These are phyloP conservation scores for Napeogenes sylphis DNA, from an alignment of 2,888 invertebrate genomes.

Conservation along the genomic window DNA sequence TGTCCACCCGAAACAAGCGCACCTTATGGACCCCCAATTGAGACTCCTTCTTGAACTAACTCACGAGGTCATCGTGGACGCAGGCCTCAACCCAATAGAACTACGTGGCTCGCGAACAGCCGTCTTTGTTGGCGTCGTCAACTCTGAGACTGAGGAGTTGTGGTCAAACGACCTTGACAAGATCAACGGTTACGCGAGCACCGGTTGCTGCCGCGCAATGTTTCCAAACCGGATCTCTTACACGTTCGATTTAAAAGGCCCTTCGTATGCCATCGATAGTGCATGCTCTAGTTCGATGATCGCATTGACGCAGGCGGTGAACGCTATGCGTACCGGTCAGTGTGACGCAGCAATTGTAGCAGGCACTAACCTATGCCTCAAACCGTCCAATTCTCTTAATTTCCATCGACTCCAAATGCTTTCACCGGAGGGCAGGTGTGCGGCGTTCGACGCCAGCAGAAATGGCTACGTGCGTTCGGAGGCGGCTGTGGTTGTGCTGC, in stretches of 20 bases:
- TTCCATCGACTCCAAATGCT: conserved; percentile 97
- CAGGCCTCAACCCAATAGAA: conserved; percentile 88
- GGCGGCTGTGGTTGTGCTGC: conserved; percentile 87
- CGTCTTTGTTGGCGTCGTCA: conserved; percentile 96
- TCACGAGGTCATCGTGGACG: conserved; percentile 95
- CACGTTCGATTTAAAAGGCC: conserved; percentile 96
- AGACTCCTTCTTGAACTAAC: conserved; percentile 92
- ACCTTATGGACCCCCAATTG: conserved; percentile 95
- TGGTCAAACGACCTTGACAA: conserved; percentile 92
- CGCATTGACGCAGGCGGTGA: conserved; percentile 91
- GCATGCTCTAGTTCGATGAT: conserved; percentile 97
- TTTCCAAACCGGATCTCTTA: conserved; percentile 97
- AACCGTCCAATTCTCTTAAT: conserved; percentile 93
- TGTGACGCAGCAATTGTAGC: conserved; percentile 98
- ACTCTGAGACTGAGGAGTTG: conserved; percentile 92
- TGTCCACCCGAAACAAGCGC: conserved; percentile 93
- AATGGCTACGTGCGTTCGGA: conserved; percentile 96
- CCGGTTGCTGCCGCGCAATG: conserved; percentile 97
- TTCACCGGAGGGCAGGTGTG: conserved; percentile 93
- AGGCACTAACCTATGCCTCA: conserved; percentile 92
- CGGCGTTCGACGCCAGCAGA: conserved; percentile 94
- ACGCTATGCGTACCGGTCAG: conserved; percentile 90
- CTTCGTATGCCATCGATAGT: conserved; percentile 96
- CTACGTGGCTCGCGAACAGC: conserved; percentile 93
- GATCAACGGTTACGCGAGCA: conserved; percentile 92